A percentile compares a stretch with the other conserved stretches of the same genome.
Conservation (phyloP, 2,888 invertebrate genomes). For the Endotricha flammealis region DNA sequence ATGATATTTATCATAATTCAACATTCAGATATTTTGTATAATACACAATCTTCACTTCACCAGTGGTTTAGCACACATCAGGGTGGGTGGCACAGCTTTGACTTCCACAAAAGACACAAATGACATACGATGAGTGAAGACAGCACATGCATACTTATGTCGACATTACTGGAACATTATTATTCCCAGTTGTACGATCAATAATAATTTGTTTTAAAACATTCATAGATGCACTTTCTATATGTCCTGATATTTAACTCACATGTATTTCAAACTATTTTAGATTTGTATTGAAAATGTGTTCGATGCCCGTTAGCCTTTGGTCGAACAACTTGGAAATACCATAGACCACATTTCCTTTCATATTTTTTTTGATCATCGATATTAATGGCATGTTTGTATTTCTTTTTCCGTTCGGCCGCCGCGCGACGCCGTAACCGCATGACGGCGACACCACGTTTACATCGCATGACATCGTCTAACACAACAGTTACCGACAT, state of each 20-base stretch:
- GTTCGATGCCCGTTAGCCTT: too few relatives aligned
- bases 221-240: too few relatives aligned
- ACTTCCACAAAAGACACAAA: background rate
- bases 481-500: constrained; percentile 83
- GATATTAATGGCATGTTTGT: constrained; percentile 72
- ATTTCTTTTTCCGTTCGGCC: constrained; percentile 53
- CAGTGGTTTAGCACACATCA: background rate
- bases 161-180: too few relatives aligned
- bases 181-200: too few relatives aligned
- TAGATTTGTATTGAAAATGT: too few relatives aligned
- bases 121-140: constrained; percentile 66
- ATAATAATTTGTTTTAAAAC: too few relatives aligned
- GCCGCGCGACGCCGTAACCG: constrained; percentile 52
- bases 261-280: too few relatives aligned
- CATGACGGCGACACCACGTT: constrained; percentile 44
- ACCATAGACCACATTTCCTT: constrained; percentile 6
- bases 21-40: too few relatives aligned
- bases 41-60: constrained; percentile 9
- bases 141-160: constrained; percentile 43
- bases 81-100: background rate
- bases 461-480: constrained; percentile 38
- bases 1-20: too few relatives aligned
- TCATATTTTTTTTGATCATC: constrained; percentile 23
- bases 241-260: too few relatives aligned
- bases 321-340: background rate